Evolutionary conservation across 2,113 vertebrate species (phyloP), one percentile per base, ranked within the genome.

Genomic region (Alligator sinensis): DNA sequence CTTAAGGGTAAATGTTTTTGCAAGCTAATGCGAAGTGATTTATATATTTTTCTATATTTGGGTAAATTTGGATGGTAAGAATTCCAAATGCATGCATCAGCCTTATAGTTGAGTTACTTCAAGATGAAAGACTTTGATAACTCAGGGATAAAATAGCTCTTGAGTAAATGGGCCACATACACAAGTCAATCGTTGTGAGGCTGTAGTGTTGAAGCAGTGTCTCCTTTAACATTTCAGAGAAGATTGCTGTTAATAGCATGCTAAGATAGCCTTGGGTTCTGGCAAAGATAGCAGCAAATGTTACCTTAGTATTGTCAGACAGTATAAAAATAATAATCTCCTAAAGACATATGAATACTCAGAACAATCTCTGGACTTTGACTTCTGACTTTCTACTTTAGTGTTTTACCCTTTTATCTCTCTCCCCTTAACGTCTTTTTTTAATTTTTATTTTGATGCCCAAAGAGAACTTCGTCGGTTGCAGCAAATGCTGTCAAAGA

Each of bases 201-300:
- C 27, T n/a, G 4, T 63, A 22, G 80, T 27, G 2, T 94, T 86
- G 80, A 94, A 87, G 60, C 30, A 77, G 21, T 60, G 38, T 78
- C 61, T 17, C 70, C 28, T 17, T 82, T 93, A 78, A 58, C 62
- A 58, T 91, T 94, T 88, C 62, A 84, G 30, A 78, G 59, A 55
- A 89, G 64, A 76, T 82, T 85, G 38, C 0, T 3, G 10, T 62
- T 95, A 91, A 82, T 87, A 30, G 54, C 84, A 47, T 75, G 28
- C 77, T 83, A 92, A 94, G 54, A 47, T 85, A 93, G 77, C 62
- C 24, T 91, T 91, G 76, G 90, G 27, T 92, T 95, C 78, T 94
- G 87, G 77, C 77, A 93, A 28, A 3, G 15, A 63, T 87, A 55
- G 18, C 90, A 93, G 60, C 81, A 92, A 89, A 60, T 92, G 82